phyloP scores from a whole-genome alignment of 2,113 vertebrate genomes.

The Rhinopomastus cyanomelas region DNA sequence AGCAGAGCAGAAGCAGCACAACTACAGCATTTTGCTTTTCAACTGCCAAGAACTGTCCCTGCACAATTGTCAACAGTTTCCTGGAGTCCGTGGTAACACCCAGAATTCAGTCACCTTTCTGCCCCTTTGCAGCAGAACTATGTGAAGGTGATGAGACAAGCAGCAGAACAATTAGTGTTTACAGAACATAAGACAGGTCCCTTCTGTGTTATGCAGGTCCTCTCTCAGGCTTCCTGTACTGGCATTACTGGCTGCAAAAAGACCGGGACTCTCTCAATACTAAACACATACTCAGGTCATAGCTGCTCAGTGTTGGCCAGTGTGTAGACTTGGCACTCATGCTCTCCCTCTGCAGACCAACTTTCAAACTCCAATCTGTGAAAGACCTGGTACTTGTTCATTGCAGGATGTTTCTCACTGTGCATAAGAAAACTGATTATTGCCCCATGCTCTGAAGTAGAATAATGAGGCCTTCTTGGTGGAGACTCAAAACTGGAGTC shows the following conservation, averaged over 20 bases:
- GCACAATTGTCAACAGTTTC: not conserved
- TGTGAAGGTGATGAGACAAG: not conserved
- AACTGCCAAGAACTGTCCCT: not conserved
- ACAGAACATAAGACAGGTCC: not conserved
- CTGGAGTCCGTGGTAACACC: not conserved
- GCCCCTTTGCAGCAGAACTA: not conserved
- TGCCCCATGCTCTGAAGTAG: not conserved
- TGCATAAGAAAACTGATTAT: not conserved
- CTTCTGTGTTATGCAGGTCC: not conserved
- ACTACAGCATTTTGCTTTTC: not conserved
- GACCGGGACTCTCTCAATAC: not conserved
- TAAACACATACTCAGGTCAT: rapidly evolving
- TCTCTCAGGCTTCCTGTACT: not conserved
- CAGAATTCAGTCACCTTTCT: not conserved
- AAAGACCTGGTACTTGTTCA: not conserved
- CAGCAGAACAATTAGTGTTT: not conserved
- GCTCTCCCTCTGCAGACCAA: not conserved
- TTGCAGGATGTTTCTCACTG: not conserved
- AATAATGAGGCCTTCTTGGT: not conserved
- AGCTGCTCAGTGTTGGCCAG: not conserved
- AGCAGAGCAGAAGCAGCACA: not conserved
- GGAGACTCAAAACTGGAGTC: not conserved
- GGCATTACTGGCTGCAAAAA: not conserved
- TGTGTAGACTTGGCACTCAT: not conserved
- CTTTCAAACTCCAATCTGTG: not conserved